Base-by-base conservation (phyloP, 1,140 invertebrate species). In the Amyelois transitella region DNA sequence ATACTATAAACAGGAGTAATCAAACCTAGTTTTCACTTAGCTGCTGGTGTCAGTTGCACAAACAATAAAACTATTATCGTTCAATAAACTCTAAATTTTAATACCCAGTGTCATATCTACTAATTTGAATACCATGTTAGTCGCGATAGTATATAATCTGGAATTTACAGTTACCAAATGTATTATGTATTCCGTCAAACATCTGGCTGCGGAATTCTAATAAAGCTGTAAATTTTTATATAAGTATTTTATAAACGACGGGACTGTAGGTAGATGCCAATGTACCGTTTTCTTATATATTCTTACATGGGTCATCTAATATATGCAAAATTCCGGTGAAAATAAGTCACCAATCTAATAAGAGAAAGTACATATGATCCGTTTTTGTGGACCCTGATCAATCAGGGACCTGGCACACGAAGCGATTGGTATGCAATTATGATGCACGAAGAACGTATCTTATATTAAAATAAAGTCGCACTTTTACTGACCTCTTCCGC, bases 151-250 rank as follows among this genome's bases (percentile, higher is more conserved):
- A 61, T 66, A 63, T 53, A 53, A 60, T 62, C 64, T 66, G 43
- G 32, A 54, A 45, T 70, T 70, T 65, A 76, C 68, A 66, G 71
- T 72, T 71, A 67, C 38, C 44, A 63, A 81, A 38, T 77, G 65
- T 68, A 69, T 77, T 81, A 75, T 78, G 66, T 73, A 81, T 81
- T 73, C 71, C 61, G 61, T 70, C 70, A 77, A 75, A 76, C 60
- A 65, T 64, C 56, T 52, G 62, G 54, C 70, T 58, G 55, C 57
- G 70, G 74, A 80, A 81, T 81, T 82, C 72, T 73, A 71, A 77
- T 84, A 82, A 80, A 82, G 70, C 65, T 72, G 70, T 77, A 80
- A 79, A 85, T 75, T 63, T 77, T 76, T 80, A 81, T 82, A 76
- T 80, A n/a, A n/a, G n/a, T n/a, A 72, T 63, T 21, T 62, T 55